Evolutionary conservation across 2,113 vertebrate genomes (phyloP).

Genomic region (Pipra filicauda): DNA sequence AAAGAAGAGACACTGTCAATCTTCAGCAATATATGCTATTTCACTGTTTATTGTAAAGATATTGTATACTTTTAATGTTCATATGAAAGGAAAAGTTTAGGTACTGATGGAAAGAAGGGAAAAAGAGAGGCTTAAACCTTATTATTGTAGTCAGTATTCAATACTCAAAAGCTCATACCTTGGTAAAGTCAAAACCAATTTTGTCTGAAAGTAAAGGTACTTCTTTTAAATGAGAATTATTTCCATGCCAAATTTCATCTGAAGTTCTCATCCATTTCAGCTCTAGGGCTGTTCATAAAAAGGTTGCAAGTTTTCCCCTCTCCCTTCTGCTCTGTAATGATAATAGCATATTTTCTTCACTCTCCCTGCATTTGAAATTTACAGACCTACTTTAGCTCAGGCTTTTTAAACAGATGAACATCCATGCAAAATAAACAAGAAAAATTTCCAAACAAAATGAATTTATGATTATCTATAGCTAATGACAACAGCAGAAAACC

Average conservation of each 20-base stretch:
- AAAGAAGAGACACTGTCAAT: not conserved
- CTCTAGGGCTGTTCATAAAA: not conserved
- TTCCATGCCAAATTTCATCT: slow-evolving; percentile 7
- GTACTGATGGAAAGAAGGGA: not conserved
- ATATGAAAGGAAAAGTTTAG: not conserved
- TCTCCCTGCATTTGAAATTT: not conserved
- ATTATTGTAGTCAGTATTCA: not conserved
- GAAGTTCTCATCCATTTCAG: not conserved
- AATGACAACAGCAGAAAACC: not conserved
- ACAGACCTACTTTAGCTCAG: not conserved
- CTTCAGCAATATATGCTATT: not conserved
- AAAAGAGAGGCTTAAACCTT: not conserved
- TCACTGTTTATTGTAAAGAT: not conserved
- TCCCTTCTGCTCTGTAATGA: not conserved
- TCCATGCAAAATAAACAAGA: not conserved
- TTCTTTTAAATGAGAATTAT: slow-evolving; percentile 14
- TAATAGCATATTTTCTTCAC: not conserved
- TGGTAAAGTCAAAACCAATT: not conserved
- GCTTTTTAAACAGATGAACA: not conserved
- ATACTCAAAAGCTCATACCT: not conserved
- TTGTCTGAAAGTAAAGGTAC: not conserved
- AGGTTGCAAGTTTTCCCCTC: not conserved
- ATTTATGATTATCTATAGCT: not conserved
- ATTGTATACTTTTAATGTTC: not conserved
- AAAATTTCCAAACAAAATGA: not conserved